Evolutionary conservation across 1,140 invertebrate species (phyloP).

Genomic region (Mylabris phalerata): DNA sequence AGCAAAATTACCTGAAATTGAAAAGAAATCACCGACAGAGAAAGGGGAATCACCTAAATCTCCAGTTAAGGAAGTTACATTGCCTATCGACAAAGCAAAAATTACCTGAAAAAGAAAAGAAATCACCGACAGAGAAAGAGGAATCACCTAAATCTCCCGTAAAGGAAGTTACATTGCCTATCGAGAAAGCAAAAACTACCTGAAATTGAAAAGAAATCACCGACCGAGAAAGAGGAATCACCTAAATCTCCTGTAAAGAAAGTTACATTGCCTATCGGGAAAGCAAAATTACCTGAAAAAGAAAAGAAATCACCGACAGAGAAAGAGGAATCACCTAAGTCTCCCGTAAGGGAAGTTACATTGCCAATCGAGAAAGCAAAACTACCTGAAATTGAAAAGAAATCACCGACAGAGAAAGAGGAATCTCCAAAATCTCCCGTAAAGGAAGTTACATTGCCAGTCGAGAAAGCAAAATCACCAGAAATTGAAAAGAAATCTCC

Average conservation of each 20-base stretch:
- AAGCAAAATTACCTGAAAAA: neutral
- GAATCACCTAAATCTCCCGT: neutral
- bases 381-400: too few species aligned
- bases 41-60: neutral
- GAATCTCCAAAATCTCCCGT: neutral
- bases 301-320: neutral
- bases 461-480: conserved; percentile 1
- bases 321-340: neutral
- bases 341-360: too few species aligned
- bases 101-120: neutral
- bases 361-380: too few species aligned
- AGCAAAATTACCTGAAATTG: too few species aligned
- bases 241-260: neutral
- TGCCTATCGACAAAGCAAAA: neutral
- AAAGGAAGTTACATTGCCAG: neutral
- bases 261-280: neutral
- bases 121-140: neutral
- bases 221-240: neutral
- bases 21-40: too few species aligned
- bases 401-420: neutral
- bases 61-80: neutral
- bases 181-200: too few species aligned
- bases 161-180: too few species aligned
- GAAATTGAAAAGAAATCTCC: neutral
- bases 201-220: neutral